A percentile compares a stretch with the other conserved stretches of the same genome.
Evolutionary conservation across 2,888 invertebrate genomes (phyloP).

Genomic region (Hydropsyche betteni): DNA sequence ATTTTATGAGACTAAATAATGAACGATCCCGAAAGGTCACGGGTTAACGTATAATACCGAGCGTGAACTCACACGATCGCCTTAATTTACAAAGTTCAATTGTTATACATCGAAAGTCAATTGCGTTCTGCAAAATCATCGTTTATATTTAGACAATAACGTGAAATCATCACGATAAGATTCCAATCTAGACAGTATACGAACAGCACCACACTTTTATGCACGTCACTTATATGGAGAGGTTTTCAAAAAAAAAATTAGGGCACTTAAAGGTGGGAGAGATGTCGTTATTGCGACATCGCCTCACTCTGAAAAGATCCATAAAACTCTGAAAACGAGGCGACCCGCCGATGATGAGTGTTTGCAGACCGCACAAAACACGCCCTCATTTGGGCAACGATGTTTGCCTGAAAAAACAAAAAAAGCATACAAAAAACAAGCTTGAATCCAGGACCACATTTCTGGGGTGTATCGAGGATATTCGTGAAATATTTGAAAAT

Average conservation of each 20-base stretch:
- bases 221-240: neutral
- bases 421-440: neutral
- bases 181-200: neutral
- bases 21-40: too few relatives aligned
- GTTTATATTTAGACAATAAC: neutral
- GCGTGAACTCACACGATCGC: too few relatives aligned
- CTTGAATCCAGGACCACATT: neutral
- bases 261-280: neutral
- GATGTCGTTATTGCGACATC: neutral
- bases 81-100: too few relatives aligned
- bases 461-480: neutral
- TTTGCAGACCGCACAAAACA: constrained; percentile 20
- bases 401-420: neutral
- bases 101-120: too few relatives aligned
- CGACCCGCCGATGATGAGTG: constrained; percentile 16
- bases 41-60: too few relatives aligned
- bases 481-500: neutral
- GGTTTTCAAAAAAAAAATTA: neutral
- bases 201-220: neutral
- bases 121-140: too few relatives aligned
- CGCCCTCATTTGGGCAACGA: constrained; percentile 16
- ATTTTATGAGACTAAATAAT: too few relatives aligned
- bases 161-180: neutral
- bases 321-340: neutral
- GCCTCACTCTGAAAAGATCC: constrained; percentile 14